phyloP scores from a whole-genome alignment of 2,888 invertebrate species.

The Seira sanloemensis region DNA sequence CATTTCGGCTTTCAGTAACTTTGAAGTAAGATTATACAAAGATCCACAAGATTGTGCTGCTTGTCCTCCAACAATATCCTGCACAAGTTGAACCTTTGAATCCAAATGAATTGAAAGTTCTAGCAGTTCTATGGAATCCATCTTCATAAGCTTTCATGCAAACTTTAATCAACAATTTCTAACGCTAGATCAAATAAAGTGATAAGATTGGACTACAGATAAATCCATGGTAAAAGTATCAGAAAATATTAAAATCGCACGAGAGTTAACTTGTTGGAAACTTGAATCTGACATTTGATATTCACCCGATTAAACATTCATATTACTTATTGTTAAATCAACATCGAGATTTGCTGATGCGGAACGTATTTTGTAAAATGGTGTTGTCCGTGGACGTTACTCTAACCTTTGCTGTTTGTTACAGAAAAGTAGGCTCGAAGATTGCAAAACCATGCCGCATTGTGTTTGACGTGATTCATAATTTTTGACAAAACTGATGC shows the following conservation, averaged over 20 bases:
- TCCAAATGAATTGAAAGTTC: too few relatives aligned
- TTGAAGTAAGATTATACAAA: too few relatives aligned
- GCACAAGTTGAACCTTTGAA: too few relatives aligned
- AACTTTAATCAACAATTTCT: too few relatives aligned
- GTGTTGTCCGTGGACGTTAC: too few relatives aligned
- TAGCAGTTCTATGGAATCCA: too few relatives aligned
- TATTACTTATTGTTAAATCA: neutral
- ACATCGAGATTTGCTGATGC: neutral
- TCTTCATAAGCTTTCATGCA: too few relatives aligned
- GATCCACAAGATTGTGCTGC: neutral
- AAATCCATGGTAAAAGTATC: neutral
- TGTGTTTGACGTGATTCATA: neutral
- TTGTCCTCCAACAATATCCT: neutral
- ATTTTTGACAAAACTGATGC: slow-evolving; percentile 3
- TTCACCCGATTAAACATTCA: neutral
- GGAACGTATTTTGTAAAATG: neutral
- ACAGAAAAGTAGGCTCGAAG: too few relatives aligned
- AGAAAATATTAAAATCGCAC: neutral
- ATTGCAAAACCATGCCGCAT: neutral
- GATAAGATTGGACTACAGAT: neutral
- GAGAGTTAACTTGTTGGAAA: neutral
- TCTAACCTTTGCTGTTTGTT: too few relatives aligned
- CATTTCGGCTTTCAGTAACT: neutral
- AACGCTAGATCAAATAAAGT: neutral
- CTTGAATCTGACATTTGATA: neutral